These are phyloP conservation scores for Latheticus oryzae DNA, from an alignment of 2,888 invertebrate species.

Conservation along the genomic window DNA sequence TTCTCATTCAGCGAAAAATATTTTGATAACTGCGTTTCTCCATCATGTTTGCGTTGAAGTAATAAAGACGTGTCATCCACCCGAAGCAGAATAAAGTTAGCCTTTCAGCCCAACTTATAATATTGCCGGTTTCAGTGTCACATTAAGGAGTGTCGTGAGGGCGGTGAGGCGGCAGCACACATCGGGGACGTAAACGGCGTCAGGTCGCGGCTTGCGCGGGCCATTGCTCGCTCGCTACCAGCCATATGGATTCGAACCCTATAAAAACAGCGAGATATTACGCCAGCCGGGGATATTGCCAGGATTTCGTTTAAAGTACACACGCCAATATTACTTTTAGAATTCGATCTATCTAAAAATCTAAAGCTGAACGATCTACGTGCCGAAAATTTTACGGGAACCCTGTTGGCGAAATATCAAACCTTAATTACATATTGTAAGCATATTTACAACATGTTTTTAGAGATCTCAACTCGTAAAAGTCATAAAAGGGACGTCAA, in stretches of 20 bases:
- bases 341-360: constrained; percentile 54
- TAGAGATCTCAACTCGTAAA: constrained; percentile 14
- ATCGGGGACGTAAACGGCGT: constrained; percentile 36
- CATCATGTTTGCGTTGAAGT: constrained; percentile 38
- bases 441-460: constrained; percentile 23
- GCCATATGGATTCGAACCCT: constrained; percentile 55
- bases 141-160: constrained; percentile 31
- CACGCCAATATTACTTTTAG: constrained; percentile 59
- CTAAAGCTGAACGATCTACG: constrained; percentile 36
- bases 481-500: constrained; percentile 13
- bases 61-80: constrained; percentile 32
- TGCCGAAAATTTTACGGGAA: constrained; percentile 35
- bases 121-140: constrained; percentile 26
- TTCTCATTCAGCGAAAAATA: constrained; percentile 17
- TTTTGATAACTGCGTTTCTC: constrained; percentile 28
- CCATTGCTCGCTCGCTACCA: constrained; percentile 41
- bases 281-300: constrained; percentile 57
- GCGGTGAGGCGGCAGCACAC: constrained; percentile 21
- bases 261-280: constrained; percentile 60
- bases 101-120: constrained; percentile 34
- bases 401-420: constrained; percentile 18
- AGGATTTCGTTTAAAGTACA: constrained; percentile 59
- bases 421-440: constrained; percentile 28
- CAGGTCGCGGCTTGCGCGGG: constrained; percentile 41
- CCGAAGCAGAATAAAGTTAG: constrained; percentile 18